These are phyloP conservation scores for Amblyopsis hoosieri DNA, from an alignment of 2,797 vertebrate genomes.

Conservation along the genomic window DNA sequence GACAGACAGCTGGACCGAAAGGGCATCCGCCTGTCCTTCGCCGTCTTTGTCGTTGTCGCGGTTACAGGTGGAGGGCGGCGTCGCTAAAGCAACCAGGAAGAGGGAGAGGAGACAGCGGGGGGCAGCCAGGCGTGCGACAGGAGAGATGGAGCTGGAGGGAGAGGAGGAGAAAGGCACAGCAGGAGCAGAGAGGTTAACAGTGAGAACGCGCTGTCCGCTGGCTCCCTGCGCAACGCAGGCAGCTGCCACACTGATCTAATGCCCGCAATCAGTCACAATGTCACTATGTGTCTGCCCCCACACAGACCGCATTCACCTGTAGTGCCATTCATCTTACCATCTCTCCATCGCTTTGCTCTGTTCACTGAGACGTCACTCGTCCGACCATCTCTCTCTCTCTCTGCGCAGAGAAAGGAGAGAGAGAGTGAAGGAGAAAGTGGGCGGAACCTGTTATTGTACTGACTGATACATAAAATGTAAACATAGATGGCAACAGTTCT, in stretches of 20 bases:
- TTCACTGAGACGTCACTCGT: slow-evolving; percentile 78
- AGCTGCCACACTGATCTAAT: slow-evolving; percentile 55
- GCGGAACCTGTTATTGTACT: slow-evolving; percentile 62
- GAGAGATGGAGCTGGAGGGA: slow-evolving; percentile 79
- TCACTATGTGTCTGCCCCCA: slow-evolving; percentile 53
- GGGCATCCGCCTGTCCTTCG: slow-evolving; percentile 70
- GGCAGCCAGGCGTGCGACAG: slow-evolving; percentile 74
- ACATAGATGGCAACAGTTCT: slow-evolving; percentile 41
- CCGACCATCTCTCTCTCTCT: slow-evolving; percentile 76
- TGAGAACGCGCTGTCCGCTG: slow-evolving; percentile 46
- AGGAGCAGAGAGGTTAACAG: slow-evolving; percentile 48
- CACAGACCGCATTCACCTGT: slow-evolving; percentile 39
- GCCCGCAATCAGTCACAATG: slow-evolving; percentile 57
- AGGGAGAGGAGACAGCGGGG: slow-evolving; percentile 70
- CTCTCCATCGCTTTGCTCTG: slow-evolving; percentile 83
- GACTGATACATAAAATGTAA: slow-evolving; percentile 60
- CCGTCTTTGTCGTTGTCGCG: slow-evolving; percentile 58
- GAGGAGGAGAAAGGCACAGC: slow-evolving; percentile 23
- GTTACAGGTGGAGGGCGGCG: slow-evolving; percentile 73
- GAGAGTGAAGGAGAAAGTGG: slow-evolving; percentile 32
- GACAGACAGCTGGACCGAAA: slow-evolving; percentile 73
- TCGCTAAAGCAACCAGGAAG: slow-evolving; percentile 70
- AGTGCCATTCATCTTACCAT: slow-evolving; percentile 77
- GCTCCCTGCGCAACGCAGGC: slow-evolving; percentile 57
- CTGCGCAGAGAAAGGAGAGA: slow-evolving; percentile 52